A percentile compares a stretch with the other conserved stretches of the same genome.
phyloP scores from a whole-genome alignment of 2,113 vertebrate species.

The Macrotis lagotis region DNA sequence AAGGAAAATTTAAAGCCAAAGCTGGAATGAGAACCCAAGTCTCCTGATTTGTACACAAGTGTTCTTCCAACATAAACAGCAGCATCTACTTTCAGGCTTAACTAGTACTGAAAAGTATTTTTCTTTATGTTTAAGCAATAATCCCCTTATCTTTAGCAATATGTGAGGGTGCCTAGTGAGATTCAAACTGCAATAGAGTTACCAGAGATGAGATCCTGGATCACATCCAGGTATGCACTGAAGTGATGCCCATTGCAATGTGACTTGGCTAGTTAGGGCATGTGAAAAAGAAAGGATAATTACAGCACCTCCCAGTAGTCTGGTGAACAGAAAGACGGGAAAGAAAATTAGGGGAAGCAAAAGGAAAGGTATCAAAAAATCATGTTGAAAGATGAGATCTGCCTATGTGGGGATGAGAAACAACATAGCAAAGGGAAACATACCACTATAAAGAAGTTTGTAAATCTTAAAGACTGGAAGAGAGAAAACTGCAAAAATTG shows the following conservation, averaged over 20 bases:
- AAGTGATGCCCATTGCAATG: constrained; percentile 46
- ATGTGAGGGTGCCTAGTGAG: constrained; percentile 67
- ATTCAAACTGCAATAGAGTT: constrained; percentile 69
- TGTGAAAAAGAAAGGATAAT: constrained; percentile 46
- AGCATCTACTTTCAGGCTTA: constrained; percentile 63
- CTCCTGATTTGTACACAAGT: not conserved
- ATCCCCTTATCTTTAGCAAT: constrained; percentile 62
- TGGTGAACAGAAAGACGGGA: constrained; percentile 56
- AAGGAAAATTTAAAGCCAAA: not conserved
- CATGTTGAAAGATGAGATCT: constrained; percentile 71
- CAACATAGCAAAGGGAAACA: constrained; percentile 71
- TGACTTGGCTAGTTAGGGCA: constrained; percentile 44
- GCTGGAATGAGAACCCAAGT: not conserved
- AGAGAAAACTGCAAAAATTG: constrained; percentile 68
- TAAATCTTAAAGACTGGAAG: constrained; percentile 68
- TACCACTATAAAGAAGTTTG: constrained; percentile 73
- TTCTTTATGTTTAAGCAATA: constrained; percentile 65
- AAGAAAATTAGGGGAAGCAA: constrained; percentile 45
- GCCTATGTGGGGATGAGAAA: constrained; percentile 76
- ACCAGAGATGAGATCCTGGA: constrained; percentile 67
- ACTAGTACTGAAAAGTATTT: constrained; percentile 58
- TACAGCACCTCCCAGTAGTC: constrained; percentile 53
- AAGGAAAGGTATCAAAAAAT: constrained; percentile 47
- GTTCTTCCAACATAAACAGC: not conserved
- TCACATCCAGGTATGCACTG: not conserved